Base-by-base conservation (phyloP, 2,888 invertebrate genomes). In the Unio pictorum region DNA sequence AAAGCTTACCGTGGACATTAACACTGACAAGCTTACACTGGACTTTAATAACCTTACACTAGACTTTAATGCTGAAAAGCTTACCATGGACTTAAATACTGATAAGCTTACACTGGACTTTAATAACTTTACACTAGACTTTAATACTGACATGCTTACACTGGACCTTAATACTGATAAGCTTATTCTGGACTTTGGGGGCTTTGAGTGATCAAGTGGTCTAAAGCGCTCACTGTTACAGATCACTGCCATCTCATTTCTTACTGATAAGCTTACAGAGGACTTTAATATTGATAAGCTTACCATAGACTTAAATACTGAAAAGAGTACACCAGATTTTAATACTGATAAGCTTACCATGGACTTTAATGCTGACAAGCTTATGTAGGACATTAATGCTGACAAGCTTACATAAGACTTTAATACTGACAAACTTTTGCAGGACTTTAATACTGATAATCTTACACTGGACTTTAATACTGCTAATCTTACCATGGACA, bases 71-170 rank as follows among this genome's bases (percentile, higher is more conserved):
- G 4, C 28, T 28, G 7, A 56, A 4, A 55, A 45, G 74, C 81
- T 71, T 72, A 83, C 84, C 75, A 73, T 20, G 82, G 81, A 68
- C 77, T 81, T 65, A 20, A 54, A 17, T 28, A 11, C 26, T n/a
- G 7, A 56, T 20, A 55, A 45, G 74, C 81, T 72, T 72, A 83
- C 84, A 76, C 74, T 20, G 82, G 81, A 68, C 77, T 81, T 65
- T 28, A 54, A 17, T 20, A 55, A 45, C 73, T 81, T 72, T 72
- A 83, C 83, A 76, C 74, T 20, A 81, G 81, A 68, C 76, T 81
- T 65, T 28, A 54, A 17, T 28, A 11, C 26, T n/a, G 7, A 56
- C 15, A 55, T 30, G 74, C 81, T 72, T 72, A 83, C 84, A 76
- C 74, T 20, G 82, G 81, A 68, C 76, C 80, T 65, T 28, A 54